Conservation (phyloP, 2,113 vertebrate genomes). For the Eurystomus gularis region DNA sequence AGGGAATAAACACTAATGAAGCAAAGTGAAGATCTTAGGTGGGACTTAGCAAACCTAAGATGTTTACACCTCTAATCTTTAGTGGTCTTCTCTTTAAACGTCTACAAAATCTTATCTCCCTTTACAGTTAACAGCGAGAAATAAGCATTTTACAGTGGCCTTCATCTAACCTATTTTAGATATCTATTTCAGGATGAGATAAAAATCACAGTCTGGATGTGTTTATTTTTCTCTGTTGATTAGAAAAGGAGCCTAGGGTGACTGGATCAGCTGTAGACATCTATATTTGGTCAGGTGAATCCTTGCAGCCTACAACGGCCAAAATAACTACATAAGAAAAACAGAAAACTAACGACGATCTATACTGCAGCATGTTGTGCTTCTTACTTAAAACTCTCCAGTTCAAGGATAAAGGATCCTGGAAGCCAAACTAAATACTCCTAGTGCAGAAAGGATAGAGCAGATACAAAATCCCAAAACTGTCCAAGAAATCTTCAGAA, state of each 20-base stretch:
- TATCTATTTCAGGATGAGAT: constrained; percentile 31
- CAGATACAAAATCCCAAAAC: not conserved
- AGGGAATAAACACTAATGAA: not conserved
- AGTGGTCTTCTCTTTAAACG: not conserved
- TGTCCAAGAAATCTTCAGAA: not conserved
- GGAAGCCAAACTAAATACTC: not conserved
- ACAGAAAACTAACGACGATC: not conserved
- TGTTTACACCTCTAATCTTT: not conserved
- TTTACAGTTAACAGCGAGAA: not conserved
- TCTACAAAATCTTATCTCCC: not conserved
- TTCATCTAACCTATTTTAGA: constrained; percentile 5
- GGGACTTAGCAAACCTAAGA: not conserved
- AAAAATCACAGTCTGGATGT: not conserved
- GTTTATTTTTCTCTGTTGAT: constrained; percentile 49
- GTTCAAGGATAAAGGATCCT: not conserved
- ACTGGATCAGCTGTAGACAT: constrained; percentile 26
- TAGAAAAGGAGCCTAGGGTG: constrained; percentile 3
- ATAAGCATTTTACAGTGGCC: not conserved
- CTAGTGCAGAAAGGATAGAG: not conserved
- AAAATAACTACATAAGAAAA: constrained; percentile 22
- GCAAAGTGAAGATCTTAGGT: not conserved
- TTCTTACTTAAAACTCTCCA: not conserved
- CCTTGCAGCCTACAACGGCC: not conserved
- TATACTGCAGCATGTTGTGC: not conserved
- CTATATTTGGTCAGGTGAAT: constrained; percentile 65